phyloP scores from a whole-genome alignment of 2,113 vertebrate genomes.

The Otocyon megalotis region DNA sequence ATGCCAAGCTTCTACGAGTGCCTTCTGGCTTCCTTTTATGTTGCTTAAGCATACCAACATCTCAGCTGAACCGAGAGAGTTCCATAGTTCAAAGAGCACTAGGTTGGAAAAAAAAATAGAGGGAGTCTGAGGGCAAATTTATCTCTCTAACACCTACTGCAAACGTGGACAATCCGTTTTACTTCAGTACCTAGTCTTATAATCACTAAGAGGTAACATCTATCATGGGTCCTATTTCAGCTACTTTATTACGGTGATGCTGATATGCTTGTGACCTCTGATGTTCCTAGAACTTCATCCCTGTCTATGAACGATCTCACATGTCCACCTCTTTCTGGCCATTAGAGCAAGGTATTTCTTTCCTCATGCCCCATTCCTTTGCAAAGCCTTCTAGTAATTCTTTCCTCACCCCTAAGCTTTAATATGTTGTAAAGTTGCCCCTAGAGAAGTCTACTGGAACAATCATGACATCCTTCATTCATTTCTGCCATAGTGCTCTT shows the following conservation, averaged over 20 bases:
- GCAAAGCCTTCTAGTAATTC: not conserved
- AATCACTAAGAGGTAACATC: not conserved
- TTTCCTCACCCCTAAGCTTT: not conserved
- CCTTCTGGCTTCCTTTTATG: not conserved
- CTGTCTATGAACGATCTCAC: not conserved
- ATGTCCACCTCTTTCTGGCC: not conserved
- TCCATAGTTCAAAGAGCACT: not conserved
- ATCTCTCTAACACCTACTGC: not conserved
- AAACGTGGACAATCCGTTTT: not conserved
- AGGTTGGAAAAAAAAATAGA: not conserved
- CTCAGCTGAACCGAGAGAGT: not conserved
- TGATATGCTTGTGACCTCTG: not conserved
- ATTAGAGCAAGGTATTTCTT: not conserved
- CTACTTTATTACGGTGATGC: not conserved
- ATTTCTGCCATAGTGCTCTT: not conserved
- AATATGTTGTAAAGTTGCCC: not conserved
- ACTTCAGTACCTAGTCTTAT: not conserved
- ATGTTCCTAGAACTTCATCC: not conserved
- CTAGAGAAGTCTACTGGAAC: not conserved
- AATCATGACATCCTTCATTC: not conserved
- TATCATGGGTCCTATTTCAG: not conserved
- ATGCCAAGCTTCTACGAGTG: not conserved
- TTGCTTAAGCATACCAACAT: not conserved
- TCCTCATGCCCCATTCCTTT: not conserved
- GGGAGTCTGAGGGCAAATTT: not conserved